Conservation (phyloP, 2,113 vertebrate genomes). For the Corydoras sp. region DNA sequence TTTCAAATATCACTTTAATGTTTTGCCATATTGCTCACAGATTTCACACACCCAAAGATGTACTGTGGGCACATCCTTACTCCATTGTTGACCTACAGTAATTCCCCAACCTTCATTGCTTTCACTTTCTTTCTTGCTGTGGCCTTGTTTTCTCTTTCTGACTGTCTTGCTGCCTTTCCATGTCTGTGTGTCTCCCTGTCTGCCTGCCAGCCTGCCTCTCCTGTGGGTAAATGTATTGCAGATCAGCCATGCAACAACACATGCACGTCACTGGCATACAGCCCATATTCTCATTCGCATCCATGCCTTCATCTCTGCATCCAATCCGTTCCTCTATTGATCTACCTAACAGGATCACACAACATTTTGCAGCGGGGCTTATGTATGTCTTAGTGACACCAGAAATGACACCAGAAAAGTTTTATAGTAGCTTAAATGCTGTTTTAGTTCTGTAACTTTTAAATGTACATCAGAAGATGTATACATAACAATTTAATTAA, state of each 20-base stretch:
- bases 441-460: too few relatives aligned
- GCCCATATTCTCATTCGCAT: constrained; percentile 24
- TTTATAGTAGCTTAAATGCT: neutral
- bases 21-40: too few relatives aligned
- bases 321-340: constrained; percentile 36
- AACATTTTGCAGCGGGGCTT: constrained; percentile 3
- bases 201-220: neutral
- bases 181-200: constrained; percentile 7
- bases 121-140: constrained; percentile 44
- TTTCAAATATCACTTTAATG: too few relatives aligned
- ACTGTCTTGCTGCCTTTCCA: neutral
- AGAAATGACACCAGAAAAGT: neutral
- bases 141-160: neutral
- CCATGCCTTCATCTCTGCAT: constrained; percentile 10
- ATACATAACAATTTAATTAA: too few relatives aligned
- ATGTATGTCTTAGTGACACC: neutral
- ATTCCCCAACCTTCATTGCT: constrained; percentile 25
- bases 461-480: too few relatives aligned
- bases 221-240: constrained; percentile 28
- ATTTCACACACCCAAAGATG: neutral
- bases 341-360: neutral
- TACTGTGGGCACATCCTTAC: constrained; percentile 26
- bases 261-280: constrained; percentile 18
- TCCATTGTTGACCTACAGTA: constrained; percentile 6
- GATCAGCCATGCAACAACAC: constrained; percentile 39